These are phyloP conservation scores for Cynocephalus volans DNA, from an alignment of 2,113 vertebrate genomes.

Conservation along the genomic window DNA sequence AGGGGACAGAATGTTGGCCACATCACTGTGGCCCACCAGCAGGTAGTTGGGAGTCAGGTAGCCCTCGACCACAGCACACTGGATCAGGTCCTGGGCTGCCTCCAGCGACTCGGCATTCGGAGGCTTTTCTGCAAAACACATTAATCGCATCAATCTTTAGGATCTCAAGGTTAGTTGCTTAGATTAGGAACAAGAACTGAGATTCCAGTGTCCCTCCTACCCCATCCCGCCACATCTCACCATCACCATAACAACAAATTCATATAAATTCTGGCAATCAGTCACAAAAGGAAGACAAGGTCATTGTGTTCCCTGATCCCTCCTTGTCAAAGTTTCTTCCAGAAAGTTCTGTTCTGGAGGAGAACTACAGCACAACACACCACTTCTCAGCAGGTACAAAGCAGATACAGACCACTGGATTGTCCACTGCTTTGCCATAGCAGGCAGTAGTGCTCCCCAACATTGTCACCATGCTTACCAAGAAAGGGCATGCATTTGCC, in stretches of 20 bases:
- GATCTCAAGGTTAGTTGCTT: background rate
- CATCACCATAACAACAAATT: background rate
- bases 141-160: background rate
- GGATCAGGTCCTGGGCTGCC: slow-evolving; percentile 76
- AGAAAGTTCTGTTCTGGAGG: slow-evolving; percentile 21
- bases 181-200: background rate
- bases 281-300: background rate
- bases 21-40: slow-evolving; percentile 81
- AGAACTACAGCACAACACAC: background rate
- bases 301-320: background rate
- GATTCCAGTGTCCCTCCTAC: background rate
- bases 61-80: slow-evolving; percentile 54
- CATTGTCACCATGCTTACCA: background rate
- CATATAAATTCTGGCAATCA: background rate
- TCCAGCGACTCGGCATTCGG: background rate
- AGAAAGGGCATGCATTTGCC: background rate
- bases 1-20: slow-evolving; percentile 67
- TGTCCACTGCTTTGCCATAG: background rate
- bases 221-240: too few species aligned
- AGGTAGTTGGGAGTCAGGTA: slow-evolving; percentile 78
- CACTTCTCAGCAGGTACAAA: background rate
- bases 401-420: background rate
- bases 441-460: fast-evolving
- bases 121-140: slow-evolving; percentile 64
- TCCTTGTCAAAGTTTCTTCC: background rate